Conservation (phyloP, 2,113 vertebrate genomes). For the Pao palembangensis region DNA sequence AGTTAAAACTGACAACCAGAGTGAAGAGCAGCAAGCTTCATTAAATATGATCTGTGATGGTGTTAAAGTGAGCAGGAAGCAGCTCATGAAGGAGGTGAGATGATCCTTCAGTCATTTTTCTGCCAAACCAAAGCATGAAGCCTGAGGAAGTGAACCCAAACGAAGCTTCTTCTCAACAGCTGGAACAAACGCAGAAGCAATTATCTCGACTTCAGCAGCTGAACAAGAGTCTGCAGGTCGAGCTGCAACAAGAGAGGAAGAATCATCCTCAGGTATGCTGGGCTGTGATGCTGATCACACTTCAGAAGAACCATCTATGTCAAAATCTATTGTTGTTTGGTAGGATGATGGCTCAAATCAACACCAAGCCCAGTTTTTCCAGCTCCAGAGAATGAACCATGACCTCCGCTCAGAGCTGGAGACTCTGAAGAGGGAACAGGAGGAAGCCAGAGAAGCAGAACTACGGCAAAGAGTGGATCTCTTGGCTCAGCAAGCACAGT, state of each 20-base stretch:
- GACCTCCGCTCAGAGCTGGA: constrained; percentile 84
- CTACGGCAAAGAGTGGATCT: constrained; percentile 82
- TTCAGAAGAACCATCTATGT: background rate
- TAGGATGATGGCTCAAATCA: constrained; percentile 76
- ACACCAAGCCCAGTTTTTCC: constrained; percentile 76
- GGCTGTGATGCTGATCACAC: background rate
- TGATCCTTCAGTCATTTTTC: background rate
- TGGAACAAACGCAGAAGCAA: constrained; percentile 86
- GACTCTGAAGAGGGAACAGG: constrained; percentile 79
- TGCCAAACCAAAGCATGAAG: background rate
- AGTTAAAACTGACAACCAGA: constrained; percentile 74
- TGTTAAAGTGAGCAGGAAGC: constrained; percentile 8
- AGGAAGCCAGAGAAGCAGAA: constrained; percentile 84
- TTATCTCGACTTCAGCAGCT: constrained; percentile 81
- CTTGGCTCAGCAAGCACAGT: constrained; percentile 79
- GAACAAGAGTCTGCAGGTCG: constrained; percentile 82
- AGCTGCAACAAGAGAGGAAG: constrained; percentile 81
- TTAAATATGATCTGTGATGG: constrained; percentile 52
- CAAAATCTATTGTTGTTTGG: constrained; percentile 68
- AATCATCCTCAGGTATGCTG: constrained; percentile 77
- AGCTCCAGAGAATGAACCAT: constrained; percentile 85
- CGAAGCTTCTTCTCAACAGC: constrained; percentile 51
- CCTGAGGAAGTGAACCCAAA: background rate
- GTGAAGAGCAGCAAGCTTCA: constrained; percentile 78
- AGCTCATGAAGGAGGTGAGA: constrained; percentile 86